These are phyloP conservation scores for Cosmorhoe ocellata DNA, from an alignment of 2,888 invertebrate species.

Conservation along the genomic window DNA sequence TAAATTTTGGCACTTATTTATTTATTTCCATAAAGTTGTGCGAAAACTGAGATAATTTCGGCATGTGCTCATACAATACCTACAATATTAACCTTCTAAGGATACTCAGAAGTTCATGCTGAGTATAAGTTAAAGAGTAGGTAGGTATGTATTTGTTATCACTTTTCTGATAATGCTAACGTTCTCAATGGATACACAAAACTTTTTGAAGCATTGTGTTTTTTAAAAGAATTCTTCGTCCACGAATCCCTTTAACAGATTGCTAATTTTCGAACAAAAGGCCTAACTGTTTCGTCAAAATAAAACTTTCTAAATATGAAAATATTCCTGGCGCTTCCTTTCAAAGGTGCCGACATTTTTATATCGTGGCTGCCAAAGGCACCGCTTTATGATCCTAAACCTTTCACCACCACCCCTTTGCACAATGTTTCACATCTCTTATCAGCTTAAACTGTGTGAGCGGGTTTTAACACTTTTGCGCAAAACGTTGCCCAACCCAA, in stretches of 20 bases:
- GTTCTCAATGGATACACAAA: conserved; percentile 19
- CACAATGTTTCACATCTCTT: conserved; percentile 55
- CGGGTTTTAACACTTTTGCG: conserved; percentile 42
- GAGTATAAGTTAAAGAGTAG: conserved; percentile 5
- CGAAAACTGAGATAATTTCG: background rate
- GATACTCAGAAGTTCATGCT: conserved; percentile 15
- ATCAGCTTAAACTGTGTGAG: conserved; percentile 48
- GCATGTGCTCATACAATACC: conserved; percentile 7
- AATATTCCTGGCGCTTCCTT: conserved; percentile 53
- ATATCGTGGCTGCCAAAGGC: conserved; percentile 62
- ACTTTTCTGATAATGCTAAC: conserved; percentile 22
- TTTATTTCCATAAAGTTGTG: background rate
- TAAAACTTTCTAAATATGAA: conserved; percentile 66
- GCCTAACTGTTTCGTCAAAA: conserved; percentile 64
- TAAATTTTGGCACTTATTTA: too few relatives aligned
- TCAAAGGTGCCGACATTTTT: conserved; percentile 67
- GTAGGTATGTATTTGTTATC: conserved; percentile 25
- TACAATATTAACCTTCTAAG: conserved; percentile 7
- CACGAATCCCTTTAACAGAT: conserved; percentile 39
- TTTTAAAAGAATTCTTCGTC: conserved; percentile 23
- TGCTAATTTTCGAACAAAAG: conserved; percentile 45
- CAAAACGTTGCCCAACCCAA: conserved; percentile 36
- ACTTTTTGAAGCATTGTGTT: conserved; percentile 30
- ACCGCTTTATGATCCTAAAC: conserved; percentile 59
- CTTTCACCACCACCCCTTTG: conserved; percentile 67